phyloP scores from a whole-genome alignment of 2,797 vertebrate species.

The Prunella strophiata region DNA sequence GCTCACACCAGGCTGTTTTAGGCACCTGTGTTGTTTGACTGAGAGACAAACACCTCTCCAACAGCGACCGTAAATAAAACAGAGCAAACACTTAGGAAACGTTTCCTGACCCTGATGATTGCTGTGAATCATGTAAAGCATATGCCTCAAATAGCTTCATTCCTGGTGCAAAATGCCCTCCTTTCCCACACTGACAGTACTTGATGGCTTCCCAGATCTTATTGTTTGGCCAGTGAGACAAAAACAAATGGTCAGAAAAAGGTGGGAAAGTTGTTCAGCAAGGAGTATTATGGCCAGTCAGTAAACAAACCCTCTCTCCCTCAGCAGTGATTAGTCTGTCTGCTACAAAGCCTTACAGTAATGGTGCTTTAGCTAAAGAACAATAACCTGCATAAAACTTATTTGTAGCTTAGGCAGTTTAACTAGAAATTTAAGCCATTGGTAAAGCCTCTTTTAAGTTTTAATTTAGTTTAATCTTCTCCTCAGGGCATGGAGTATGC shows the following conservation, averaged over 20 bases:
- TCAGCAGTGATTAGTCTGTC: not conserved
- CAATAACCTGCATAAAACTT: constrained; percentile 9
- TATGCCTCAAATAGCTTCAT: not conserved
- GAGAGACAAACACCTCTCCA: not conserved
- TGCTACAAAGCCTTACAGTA: not conserved
- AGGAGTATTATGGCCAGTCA: not conserved
- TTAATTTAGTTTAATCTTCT: constrained; percentile 46
- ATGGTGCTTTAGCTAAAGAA: not conserved
- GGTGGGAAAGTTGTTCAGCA: not conserved
- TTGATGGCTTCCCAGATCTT: not conserved
- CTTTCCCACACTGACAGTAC: not conserved
- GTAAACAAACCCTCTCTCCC: not conserved
- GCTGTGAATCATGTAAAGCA: not conserved
- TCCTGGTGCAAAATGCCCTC: not conserved
- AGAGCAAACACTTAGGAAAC: not conserved
- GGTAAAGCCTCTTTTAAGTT: not conserved
- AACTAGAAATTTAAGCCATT: not conserved
- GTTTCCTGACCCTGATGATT: not conserved
- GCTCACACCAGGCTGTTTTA: not conserved
- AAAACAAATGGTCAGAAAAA: not conserved
- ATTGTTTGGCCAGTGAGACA: not conserved
- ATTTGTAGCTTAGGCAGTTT: not conserved
- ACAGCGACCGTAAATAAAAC: rapidly evolving
- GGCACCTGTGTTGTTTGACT: not conserved
- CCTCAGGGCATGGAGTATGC: not conserved